Percentiles rank a stretch among this genome's conserved stretches.
phyloP scores from a whole-genome alignment of 2,888 invertebrate genomes.

The Cephus spinipes region DNA sequence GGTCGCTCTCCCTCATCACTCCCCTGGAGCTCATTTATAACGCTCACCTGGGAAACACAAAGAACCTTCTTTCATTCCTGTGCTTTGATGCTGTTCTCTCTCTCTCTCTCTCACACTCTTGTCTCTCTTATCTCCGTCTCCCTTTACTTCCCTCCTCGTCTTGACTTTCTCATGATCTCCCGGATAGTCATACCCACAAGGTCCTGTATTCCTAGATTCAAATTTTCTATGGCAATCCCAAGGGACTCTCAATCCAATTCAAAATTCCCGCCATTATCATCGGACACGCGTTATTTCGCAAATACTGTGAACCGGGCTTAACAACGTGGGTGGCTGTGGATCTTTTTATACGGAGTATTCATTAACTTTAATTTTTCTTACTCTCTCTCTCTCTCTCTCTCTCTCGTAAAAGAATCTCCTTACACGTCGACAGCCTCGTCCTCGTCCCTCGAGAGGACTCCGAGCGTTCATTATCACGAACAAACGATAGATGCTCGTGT shows the following conservation, averaged over 20 bases:
- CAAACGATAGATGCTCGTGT: conserved; percentile 1
- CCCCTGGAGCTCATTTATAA: conserved; percentile 59
- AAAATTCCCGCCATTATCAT: no score
- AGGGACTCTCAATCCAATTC: no score
- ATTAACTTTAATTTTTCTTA: neutral
- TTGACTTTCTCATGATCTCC: no score
- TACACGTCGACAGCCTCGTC: neutral
- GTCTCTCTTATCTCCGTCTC: conserved; percentile 12
- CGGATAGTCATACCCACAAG: no score
- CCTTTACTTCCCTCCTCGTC: neutral
- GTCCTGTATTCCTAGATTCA: no score
- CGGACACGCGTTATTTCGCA: no score
- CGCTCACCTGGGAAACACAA: conserved; percentile 61
- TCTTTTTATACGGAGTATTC: no score
- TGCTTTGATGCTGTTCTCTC: conserved; percentile 50
- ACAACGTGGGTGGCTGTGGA: no score
- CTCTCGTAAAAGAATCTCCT: neutral
- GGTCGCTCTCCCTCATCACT: conserved; percentile 42
- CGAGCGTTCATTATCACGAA: neutral
- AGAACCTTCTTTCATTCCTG: conserved; percentile 52
- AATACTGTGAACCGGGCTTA: no score
- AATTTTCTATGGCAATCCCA: no score
- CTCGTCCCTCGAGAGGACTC: neutral
- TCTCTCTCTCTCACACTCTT: conserved; percentile 19
- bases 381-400: no score